Conservation (phyloP, 1,140 invertebrate genomes). For the Sipha flava region DNA sequence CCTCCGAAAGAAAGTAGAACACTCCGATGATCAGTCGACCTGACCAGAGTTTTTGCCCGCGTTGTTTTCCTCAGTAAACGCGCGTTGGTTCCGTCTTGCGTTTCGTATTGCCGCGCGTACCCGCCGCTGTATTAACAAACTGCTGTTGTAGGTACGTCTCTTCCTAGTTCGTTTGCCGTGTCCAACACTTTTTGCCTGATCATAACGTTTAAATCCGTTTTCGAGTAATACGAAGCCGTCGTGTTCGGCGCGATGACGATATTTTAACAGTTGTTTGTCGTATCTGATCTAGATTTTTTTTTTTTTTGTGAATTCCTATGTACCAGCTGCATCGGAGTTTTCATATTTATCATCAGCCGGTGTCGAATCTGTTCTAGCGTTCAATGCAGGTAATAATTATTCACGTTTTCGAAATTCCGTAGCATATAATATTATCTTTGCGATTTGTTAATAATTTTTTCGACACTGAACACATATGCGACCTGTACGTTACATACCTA, state of each 20-base stretch:
- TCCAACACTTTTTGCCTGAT: neutral
- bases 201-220: neutral
- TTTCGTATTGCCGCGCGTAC: neutral
- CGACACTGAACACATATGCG: too few relatives aligned
- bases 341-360: neutral
- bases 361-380: neutral
- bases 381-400: neutral
- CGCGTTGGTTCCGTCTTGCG: neutral
- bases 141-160: neutral
- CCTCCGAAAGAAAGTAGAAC: constrained; percentile 24
- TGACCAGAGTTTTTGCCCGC: neutral
- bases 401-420: neutral
- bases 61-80: constrained; percentile 7
- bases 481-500: too few relatives aligned
- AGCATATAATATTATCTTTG: too few relatives aligned
- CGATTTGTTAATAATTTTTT: too few relatives aligned
- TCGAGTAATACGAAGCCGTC: neutral
- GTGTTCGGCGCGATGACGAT: neutral
- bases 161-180: too few relatives aligned
- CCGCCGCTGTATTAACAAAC: neutral
- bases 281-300: neutral
- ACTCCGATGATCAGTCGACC: constrained; percentile 4
- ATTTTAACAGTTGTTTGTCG: neutral
- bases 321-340: neutral
- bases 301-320: neutral